These are phyloP conservation scores for Eulemur rubriventer DNA, from an alignment of 2,797 vertebrate species.

Conservation along the genomic window DNA sequence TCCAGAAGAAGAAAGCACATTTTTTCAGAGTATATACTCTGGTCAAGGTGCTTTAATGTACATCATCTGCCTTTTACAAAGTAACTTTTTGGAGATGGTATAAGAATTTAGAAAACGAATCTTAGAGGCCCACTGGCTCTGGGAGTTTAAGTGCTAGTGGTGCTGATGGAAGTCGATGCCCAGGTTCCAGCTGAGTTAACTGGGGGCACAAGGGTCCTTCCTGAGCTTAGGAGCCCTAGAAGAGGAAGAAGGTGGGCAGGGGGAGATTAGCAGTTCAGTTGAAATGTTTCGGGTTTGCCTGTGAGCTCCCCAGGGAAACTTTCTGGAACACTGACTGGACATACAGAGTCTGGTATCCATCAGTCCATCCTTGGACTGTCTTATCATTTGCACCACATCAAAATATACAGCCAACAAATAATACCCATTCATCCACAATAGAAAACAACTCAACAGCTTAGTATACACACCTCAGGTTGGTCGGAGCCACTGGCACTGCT, in stretches of 20 bases:
- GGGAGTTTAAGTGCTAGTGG: neutral
- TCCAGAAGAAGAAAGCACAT: neutral
- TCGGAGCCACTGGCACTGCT: neutral
- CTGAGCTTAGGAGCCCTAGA: neutral
- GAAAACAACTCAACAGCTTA: neutral
- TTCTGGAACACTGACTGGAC: neutral
- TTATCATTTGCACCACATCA: neutral
- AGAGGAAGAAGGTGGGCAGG: neutral
- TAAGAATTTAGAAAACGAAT: neutral
- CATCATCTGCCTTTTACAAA: neutral
- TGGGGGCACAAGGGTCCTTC: neutral
- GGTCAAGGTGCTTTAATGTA: neutral
- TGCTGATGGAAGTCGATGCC: neutral
- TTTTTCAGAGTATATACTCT: neutral
- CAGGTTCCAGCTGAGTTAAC: neutral
- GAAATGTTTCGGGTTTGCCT: neutral
- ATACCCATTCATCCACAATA: neutral
- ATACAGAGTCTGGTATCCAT: neutral
- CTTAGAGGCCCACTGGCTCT: neutral
- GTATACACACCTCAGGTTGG: slow-evolving; percentile 52
- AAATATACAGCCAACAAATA: neutral
- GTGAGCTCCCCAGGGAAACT: neutral
- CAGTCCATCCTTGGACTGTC: neutral
- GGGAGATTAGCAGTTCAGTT: neutral
- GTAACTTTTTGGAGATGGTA: neutral